Evolutionary conservation across 2,113 vertebrate species (phyloP).

Genomic region (Pygoscelis antarcticus): DNA sequence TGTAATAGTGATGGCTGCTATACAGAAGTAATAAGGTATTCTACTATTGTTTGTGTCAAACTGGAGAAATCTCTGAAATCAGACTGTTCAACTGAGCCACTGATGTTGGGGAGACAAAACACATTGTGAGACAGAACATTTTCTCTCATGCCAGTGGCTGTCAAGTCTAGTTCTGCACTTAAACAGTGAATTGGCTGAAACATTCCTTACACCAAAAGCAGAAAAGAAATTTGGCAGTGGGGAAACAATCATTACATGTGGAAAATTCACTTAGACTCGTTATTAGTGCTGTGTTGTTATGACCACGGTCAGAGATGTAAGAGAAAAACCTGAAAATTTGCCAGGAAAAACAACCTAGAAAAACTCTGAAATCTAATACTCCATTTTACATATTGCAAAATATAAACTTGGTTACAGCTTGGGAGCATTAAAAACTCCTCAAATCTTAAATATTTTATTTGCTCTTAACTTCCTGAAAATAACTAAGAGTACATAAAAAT

Average conservation of each 20-base stretch:
- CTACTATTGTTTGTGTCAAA: neutral
- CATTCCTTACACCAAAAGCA: neutral
- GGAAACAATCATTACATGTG: neutral
- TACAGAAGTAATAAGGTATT: neutral
- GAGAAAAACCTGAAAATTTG: neutral
- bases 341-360: neutral
- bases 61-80: neutral
- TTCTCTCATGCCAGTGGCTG: neutral
- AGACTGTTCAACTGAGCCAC: neutral
- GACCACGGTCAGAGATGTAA: neutral
- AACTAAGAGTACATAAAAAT: constrained; percentile 26
- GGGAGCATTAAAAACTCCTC: constrained; percentile 11
- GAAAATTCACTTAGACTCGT: neutral
- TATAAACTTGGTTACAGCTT: constrained; percentile 56
- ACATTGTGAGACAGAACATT: neutral
- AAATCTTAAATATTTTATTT: constrained; percentile 56
- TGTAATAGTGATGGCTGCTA: neutral
- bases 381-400: neutral
- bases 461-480: constrained; percentile 23
- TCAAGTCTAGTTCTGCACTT: neutral
- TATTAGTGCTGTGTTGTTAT: neutral
- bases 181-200: neutral
- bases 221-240: neutral
- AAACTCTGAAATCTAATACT: neutral
- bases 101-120: neutral